Base-by-base conservation (phyloP, 2,888 invertebrate species). In the Chloroclysta siterata region DNA sequence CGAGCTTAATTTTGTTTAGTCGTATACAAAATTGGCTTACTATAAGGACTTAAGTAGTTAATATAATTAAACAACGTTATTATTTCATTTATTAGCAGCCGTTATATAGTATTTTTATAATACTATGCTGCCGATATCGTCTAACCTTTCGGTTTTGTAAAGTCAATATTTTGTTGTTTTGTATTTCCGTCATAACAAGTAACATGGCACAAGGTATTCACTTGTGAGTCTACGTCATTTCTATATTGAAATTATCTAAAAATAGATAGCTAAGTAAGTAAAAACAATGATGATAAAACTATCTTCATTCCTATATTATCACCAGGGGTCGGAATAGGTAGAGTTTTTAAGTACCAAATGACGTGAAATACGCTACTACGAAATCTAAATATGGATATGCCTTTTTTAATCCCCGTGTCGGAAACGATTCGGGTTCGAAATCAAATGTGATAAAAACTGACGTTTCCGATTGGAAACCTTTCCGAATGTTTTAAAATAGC, bases 131-230 rank as follows among this genome's bases (percentile, higher is more conserved):
- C 52, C 10, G 55, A 39, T 64, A 17, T 55, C 52, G 52, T 64
- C 55, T 5, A 47, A 50, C 7, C 0, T 36, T 10, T 58, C 22
- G 33, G 15, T 46, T 57, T 56, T 55, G n/a, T 11, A 39, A 22
- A 42, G 47, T 62, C 55, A 56, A 52, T 13, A 39, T 42, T 42
- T 58, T 15, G 17, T 51, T 53, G n/a, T n/a, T 53, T 58, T 51
- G 55, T 57, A 62, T 61, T 68, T 54, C 66, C 58, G 61, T 66
- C 33, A 58, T 64, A 65, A 61, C 22, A 65, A 57, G 60, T 75
- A 77, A 84, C 79, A 90, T 90, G 90, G 90, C 90, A 91, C 90
- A 84, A 88, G 88, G 84, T 79, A 86, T 87, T 88, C 85, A 88
- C 87, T 89, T 89, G 84, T 88, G 86, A 84, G 87, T 88, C 81